Percentiles rank a stretch among this genome's conserved stretches.
Conservation (phyloP, 2,113 vertebrate species). For the Loxodonta africana region DNA sequence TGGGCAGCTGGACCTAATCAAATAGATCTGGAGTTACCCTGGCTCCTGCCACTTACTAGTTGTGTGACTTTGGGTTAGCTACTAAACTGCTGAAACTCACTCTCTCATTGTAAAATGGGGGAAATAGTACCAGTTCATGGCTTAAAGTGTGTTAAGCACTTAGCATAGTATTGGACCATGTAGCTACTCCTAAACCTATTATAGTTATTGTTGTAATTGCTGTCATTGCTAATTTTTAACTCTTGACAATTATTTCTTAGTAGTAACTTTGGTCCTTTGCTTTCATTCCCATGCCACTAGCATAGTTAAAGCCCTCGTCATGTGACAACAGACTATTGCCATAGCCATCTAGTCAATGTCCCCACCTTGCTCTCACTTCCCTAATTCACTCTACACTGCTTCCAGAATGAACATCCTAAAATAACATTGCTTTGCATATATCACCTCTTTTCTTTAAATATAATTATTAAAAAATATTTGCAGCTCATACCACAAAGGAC, state of each 20-base stretch:
- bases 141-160: background rate
- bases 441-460: conserved; percentile 16
- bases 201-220: background rate
- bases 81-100: background rate
- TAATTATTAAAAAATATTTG: background rate
- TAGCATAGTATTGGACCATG: background rate
- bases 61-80: background rate
- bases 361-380: background rate
- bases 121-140: background rate
- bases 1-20: background rate
- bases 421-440: background rate
- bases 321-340: background rate
- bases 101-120: background rate
- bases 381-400: background rate
- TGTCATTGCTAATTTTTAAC: conserved; percentile 38
- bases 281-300: background rate
- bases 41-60: background rate
- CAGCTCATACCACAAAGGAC: background rate
- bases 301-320: background rate
- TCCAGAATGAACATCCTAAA: conserved; percentile 4
- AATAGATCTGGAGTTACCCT: background rate
- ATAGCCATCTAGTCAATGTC: background rate
- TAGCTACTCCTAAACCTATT: background rate
- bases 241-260: conserved; percentile 42
- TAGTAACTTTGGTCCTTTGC: conserved; percentile 13